Conservation (phyloP, 2,113 vertebrate species). For the Egretta garzetta region DNA sequence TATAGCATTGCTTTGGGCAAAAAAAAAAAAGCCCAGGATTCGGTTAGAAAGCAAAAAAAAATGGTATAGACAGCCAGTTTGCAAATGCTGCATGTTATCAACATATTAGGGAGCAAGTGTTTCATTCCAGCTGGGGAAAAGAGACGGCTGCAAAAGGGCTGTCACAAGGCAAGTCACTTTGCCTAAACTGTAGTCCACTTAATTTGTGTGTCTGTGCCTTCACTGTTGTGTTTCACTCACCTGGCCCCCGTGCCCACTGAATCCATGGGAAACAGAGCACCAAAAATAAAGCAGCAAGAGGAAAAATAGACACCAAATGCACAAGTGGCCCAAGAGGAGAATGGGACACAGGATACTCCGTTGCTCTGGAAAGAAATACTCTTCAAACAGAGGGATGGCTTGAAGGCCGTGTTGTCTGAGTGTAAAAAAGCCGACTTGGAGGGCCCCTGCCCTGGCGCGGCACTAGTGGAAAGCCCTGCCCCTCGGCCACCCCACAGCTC, state of each 20-base stretch:
- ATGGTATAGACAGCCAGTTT: background rate
- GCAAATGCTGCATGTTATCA: background rate
- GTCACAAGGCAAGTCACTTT: background rate
- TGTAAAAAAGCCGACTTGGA: background rate
- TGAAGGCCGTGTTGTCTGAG: background rate
- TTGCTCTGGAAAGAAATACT: background rate
- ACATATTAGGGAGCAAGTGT: background rate
- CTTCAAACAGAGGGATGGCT: background rate
- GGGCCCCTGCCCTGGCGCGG: rapidly evolving
- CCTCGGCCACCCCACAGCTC: background rate
- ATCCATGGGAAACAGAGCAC: background rate
- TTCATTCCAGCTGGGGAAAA: background rate
- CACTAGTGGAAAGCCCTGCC: background rate
- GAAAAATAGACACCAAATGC: background rate
- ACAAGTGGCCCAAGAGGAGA: background rate
- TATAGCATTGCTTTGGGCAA: rapidly evolving
- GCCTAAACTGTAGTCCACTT: background rate
- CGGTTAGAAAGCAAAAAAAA: background rate
- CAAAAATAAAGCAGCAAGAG: background rate
- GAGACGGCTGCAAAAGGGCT: background rate
- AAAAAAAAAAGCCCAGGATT: background rate
- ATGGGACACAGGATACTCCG: rapidly evolving
- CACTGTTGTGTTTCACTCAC: background rate
- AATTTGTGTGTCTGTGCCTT: background rate
- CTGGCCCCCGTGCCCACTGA: background rate